Conservation (phyloP, 2,797 vertebrate species). For the Cygnus olor region DNA sequence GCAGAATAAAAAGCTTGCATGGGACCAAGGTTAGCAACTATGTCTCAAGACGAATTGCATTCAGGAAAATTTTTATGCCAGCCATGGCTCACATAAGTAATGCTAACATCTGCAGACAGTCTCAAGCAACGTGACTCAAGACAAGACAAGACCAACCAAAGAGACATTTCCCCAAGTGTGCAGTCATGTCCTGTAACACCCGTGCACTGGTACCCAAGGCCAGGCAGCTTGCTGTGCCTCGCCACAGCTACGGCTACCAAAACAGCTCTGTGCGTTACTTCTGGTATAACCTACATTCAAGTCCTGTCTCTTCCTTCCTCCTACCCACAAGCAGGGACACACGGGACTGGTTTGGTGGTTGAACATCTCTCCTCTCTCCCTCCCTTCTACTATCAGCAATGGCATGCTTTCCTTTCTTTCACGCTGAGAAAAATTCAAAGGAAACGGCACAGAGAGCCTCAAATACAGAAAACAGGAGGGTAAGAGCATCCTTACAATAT, state of each 20-base stretch:
- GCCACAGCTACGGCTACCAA: constrained; percentile 4
- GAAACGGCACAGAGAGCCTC: neutral
- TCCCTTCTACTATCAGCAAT: neutral
- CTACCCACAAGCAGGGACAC: neutral
- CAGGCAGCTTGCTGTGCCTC: neutral
- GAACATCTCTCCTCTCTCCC: neutral
- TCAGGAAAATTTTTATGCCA: neutral
- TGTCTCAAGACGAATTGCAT: neutral
- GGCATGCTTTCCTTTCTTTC: neutral
- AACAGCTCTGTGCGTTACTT: neutral
- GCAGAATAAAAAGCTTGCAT: neutral
- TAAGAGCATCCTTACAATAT: neutral
- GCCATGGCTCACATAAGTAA: neutral
- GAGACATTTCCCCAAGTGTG: neutral
- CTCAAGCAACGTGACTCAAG: neutral
- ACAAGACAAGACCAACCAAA: neutral
- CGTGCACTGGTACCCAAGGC: neutral
- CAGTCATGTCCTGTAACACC: neutral
- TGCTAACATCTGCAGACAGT: neutral
- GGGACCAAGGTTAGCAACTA: neutral
- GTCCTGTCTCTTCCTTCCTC: neutral
- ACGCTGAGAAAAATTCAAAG: neutral
- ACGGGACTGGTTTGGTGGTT: neutral
- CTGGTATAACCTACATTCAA: neutral
- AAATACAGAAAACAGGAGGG: neutral